Evolutionary conservation across 2,113 vertebrate genomes (phyloP), one percentile per base, ranked within the genome.

Genomic region (Natator depressus): DNA sequence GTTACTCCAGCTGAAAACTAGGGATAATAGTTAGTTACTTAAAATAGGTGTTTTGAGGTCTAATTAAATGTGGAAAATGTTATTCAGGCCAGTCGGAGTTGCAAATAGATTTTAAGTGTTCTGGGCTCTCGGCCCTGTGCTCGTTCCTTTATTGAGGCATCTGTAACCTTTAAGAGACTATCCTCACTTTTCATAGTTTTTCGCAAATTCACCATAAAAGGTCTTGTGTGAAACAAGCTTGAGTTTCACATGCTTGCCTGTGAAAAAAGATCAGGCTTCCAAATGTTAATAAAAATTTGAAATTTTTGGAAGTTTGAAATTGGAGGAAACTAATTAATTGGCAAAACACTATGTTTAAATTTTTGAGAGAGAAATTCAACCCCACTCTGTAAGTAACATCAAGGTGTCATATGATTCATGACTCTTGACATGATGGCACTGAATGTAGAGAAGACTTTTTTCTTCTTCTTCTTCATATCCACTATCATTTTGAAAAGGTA

Each of bases 311-410:
- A 49, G 16, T 65, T 89, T 69, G 29, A 78, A 69, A 72, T 72
- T 72, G 62, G 62, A n/a, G 17, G 31, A 20, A 69, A 69, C 62
- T n/a, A 22, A 22, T 5, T 11, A 38, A 22, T 10, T 72, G 19
- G 29, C 19, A n/a, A 69, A 38, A 1, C 0, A 47, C 12, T 50
- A 7, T 5, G 5, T 22, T 53, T 91, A 80, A 87, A 92, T 83
- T 75, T 20, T 13, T 69, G 20, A 1, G 51, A 25, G 6, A 49
- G 86, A 91, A 93, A 81, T 29, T 1, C 38, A 5, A 35, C 2
- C 0, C 0, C 0, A n/a, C 54, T 80, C 82, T 55, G 80, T 75
- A 42, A 55, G n/a, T 38, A 88, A 55, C 31, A 76, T 55, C 6
- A 29, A 1, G 1, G 29, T 51, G 38, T 87, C 46, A 78, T 49